Evolutionary conservation across 2,888 invertebrate genomes (phyloP), one percentile per base, ranked within the genome.

Genomic region (Mongoloraphidia duomilia): DNA sequence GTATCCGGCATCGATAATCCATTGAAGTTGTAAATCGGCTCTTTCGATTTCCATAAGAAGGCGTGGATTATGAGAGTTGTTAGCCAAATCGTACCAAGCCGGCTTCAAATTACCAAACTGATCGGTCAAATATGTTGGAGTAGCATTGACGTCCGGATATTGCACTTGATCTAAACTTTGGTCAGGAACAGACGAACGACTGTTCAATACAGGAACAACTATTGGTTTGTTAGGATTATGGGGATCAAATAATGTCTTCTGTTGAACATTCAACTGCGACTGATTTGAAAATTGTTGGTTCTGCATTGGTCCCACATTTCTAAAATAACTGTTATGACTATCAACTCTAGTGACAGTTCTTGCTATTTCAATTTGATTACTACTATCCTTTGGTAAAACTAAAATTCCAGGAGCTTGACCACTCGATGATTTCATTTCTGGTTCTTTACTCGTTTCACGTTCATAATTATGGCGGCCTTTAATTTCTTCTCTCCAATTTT

Each of bases 161-260:
- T 14, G 14, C 2, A 43, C 33, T 43, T 14, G 43, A 17, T 43
- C 33, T 26, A 26, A 33, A 2, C 12, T 43, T 8, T 12, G 33
- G 35, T 55, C 54, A 41, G 47, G 54, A 9, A 55, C 52, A 43
- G 63, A 60, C 13, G 64, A 63, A 57, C 73, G 63, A 49, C 63
- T 66, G 51, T 68, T 69, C 9, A 69, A 63, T 33, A 72, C 67
- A 58, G 77, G 78, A 51, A 84, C 76, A 55, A 84, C 74, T 53
- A 86, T 85, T 14, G 84, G 84, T 67, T 80, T 83, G 51, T 76
- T 76, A 1, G 80, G 80, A 64, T 80, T 80, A 55, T 75, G 75
- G 2, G 76, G 79, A 64, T 80, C 77, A 56, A 72, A 80, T 8
- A 80, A 63, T 12, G 72, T 75, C 57, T 74, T 72, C 55, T 72